Evolutionary conservation across 2,113 vertebrate genomes (phyloP).

Genomic region (Anhinga rufa): DNA sequence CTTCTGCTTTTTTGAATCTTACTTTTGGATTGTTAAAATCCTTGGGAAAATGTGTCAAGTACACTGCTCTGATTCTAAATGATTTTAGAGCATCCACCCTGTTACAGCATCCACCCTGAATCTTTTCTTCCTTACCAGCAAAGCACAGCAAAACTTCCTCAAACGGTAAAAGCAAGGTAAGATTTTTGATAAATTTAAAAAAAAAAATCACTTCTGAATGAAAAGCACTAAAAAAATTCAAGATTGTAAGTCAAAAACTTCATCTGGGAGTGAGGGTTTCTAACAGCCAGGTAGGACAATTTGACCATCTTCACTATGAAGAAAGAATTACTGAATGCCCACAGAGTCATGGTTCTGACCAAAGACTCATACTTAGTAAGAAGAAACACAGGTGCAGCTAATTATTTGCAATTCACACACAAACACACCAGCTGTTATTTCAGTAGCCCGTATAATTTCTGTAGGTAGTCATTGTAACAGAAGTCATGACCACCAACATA

Average conservation of each 20-base stretch:
- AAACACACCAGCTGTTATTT: not conserved
- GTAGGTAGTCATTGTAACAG: not conserved
- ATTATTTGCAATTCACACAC: not conserved
- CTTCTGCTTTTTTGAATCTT: not conserved
- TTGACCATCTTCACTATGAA: not conserved
- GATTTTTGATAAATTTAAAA: not conserved
- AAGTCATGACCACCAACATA: not conserved
- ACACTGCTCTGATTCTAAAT: not conserved
- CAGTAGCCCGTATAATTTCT: not conserved
- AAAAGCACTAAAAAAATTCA: not conserved
- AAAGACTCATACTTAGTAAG: not conserved
- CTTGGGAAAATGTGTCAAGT: not conserved
- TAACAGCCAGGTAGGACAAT: not conserved
- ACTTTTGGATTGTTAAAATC: not conserved
- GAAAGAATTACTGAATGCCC: accelerated
- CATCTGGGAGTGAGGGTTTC: not conserved
- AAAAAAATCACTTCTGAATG: not conserved
- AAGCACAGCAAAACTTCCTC: not conserved
- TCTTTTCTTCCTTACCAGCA: not conserved
- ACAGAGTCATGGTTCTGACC: not conserved
- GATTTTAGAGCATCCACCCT: not conserved
- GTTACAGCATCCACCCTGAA: not conserved
- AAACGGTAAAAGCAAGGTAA: not conserved
- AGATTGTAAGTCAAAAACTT: not conserved
- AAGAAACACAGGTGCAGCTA: not conserved